Evolutionary conservation across 2,888 invertebrate genomes (phyloP).

Genomic region (Nomada ferruginata): DNA sequence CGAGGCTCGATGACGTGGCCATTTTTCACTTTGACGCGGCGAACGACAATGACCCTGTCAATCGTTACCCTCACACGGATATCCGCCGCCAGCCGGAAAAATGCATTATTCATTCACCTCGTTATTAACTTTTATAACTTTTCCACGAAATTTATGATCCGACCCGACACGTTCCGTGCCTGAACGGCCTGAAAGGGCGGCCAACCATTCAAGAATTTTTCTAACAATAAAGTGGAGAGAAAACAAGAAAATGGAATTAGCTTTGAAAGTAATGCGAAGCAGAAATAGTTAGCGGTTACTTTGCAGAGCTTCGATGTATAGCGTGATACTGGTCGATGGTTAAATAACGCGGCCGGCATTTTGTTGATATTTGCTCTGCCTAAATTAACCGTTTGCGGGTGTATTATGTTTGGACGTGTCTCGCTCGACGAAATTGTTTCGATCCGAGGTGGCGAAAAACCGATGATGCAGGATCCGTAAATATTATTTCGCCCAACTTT

Average conservation of each 20-base stretch:
- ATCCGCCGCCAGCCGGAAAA: slow-evolving; percentile 20
- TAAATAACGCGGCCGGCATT: slow-evolving; percentile 38
- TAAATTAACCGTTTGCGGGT: slow-evolving; percentile 45
- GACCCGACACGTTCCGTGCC: too few species aligned
- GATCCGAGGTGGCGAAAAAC: slow-evolving; percentile 29
- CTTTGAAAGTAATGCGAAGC: background rate
- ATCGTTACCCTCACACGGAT: slow-evolving; percentile 48
- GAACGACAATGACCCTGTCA: slow-evolving; percentile 47
- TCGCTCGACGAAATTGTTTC: slow-evolving; percentile 44
- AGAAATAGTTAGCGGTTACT: background rate
- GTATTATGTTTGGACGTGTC: slow-evolving; percentile 51
- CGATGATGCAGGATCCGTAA: slow-evolving; percentile 27
- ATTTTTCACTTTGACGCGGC: slow-evolving; percentile 52
- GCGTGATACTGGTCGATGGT: slow-evolving; percentile 1
- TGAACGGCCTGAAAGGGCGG: background rate
- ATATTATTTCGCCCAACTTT: slow-evolving; percentile 37
- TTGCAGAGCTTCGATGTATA: background rate
- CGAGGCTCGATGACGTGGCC: slow-evolving; percentile 33
- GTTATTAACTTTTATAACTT: slow-evolving; percentile 58
- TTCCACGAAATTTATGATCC: slow-evolving; percentile 40
- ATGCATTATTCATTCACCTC: slow-evolving; percentile 53
- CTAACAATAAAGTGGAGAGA: background rate
- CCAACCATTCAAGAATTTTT: background rate
- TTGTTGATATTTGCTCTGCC: slow-evolving; percentile 48
- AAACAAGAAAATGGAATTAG: background rate